These are phyloP conservation scores for Wiebesia pumilae DNA, from an alignment of 1,140 invertebrate species.

Conservation along the genomic window DNA sequence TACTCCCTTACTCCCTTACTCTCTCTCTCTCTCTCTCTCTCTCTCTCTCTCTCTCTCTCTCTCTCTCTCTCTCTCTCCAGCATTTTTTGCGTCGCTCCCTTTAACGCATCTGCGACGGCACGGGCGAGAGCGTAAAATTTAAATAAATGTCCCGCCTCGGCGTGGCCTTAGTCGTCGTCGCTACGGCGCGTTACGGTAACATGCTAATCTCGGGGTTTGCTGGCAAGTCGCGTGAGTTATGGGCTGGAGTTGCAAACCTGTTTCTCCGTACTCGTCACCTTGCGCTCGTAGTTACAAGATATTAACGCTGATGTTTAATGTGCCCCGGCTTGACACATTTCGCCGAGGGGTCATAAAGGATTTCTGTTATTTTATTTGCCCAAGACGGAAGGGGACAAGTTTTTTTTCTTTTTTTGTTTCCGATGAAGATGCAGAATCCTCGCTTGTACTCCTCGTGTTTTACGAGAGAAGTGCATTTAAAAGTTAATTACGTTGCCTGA, in stretches of 20 bases:
- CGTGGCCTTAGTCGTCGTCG: background rate
- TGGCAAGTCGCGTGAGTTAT: slow-evolving; percentile 26
- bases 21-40: background rate
- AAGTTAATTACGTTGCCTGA: no score
- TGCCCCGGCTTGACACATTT: background rate
- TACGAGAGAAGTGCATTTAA: no score
- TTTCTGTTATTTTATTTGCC: background rate
- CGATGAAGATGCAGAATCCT: background rate
- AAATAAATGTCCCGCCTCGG: slow-evolving; percentile 44
- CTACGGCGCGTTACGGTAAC: slow-evolving; percentile 45
- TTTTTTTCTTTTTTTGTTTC: background rate
- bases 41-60: background rate
- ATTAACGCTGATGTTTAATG: slow-evolving; percentile 29
- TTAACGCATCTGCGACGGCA: slow-evolving; percentile 4
- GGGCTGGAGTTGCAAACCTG: slow-evolving; percentile 29
- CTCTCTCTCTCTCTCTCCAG: background rate
- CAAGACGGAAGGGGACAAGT: background rate
- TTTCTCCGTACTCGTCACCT: slow-evolving; percentile 40
- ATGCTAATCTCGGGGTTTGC: slow-evolving; percentile 43
- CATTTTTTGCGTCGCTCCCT: background rate
- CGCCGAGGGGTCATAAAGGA: background rate
- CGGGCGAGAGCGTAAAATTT: slow-evolving; percentile 46
- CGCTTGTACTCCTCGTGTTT: background rate
- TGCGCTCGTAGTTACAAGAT: slow-evolving; percentile 19
- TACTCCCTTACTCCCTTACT: background rate